These are phyloP conservation scores for Bombus consobrinus DNA, from an alignment of 1,140 invertebrate species.

Conservation along the genomic window DNA sequence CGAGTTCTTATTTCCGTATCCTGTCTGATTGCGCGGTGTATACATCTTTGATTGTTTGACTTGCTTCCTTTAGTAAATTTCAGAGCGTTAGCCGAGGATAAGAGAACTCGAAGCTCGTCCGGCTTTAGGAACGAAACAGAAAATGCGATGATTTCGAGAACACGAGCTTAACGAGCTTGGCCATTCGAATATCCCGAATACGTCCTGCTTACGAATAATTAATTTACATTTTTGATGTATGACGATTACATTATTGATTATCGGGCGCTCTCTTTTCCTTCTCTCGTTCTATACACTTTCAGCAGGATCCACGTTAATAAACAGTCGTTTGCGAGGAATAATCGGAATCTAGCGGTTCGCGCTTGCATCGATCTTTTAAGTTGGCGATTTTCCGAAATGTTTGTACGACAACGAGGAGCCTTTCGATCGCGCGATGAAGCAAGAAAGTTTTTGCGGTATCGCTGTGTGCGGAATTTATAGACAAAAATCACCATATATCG, in stretches of 20 bases:
- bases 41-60: not conserved
- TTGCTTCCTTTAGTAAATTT: not conserved
- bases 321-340: slow-evolving; percentile 16
- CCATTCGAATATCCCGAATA: not conserved
- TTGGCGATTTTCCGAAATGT: not conserved
- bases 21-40: no score
- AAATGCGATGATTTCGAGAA: not conserved
- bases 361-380: not conserved
- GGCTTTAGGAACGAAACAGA: not conserved
- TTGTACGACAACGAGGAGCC: not conserved
- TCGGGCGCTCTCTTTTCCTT: not conserved
- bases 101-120: not conserved
- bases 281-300: not conserved
- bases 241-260: not conserved
- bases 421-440: not conserved
- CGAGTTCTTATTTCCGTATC: no score
- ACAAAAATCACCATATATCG: no score
- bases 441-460: not conserved
- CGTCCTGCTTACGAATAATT: not conserved
- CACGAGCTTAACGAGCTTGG: not conserved
- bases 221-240: not conserved
- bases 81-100: no score
- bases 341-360: not conserved
- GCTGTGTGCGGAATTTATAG: not conserved
- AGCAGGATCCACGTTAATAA: slow-evolving; percentile 11